A percentile compares a stretch with the other conserved stretches of the same genome.
phyloP scores from a whole-genome alignment of 1,140 invertebrate species.

The Cephus cinctus region DNA sequence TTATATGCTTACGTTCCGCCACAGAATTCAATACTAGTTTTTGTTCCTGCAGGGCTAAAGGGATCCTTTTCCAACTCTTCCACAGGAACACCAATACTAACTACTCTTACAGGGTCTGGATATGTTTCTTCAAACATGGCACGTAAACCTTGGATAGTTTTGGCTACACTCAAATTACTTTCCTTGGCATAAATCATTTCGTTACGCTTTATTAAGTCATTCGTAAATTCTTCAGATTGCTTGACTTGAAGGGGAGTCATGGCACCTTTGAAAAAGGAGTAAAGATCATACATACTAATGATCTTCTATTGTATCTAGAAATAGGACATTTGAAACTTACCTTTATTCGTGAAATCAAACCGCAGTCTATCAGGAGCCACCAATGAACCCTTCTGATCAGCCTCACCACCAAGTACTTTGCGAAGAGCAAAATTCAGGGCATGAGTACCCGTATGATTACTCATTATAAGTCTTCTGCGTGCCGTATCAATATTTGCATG shows the following conservation, averaged over 20 bases:
- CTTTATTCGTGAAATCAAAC: conserved; percentile 98
- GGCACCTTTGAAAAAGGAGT: conserved; percentile 56
- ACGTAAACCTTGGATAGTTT: conserved; percentile 90
- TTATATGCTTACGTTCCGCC: conserved; percentile 82
- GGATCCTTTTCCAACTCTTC: conserved; percentile 89
- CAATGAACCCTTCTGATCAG: conserved; percentile 97
- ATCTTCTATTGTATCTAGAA: conserved; percentile 8
- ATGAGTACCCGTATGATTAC: conserved; percentile 99
- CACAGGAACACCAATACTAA: conserved; percentile 91
- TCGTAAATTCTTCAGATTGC: conserved; percentile 77
- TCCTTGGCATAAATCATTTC: conserved; percentile 89
- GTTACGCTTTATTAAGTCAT: conserved; percentile 78
- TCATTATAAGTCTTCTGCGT: conserved; percentile 89
- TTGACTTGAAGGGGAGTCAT: conserved; percentile 87
- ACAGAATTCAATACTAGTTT: conserved; percentile 99
- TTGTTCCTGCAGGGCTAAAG: conserved; percentile 68
- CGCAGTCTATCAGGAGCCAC: conserved; percentile 94
- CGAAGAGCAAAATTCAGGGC: conserved; percentile 93
- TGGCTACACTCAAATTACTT: conserved; percentile 79
- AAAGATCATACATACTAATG: background rate
- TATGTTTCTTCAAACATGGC: conserved; percentile 99
- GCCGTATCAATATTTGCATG: conserved; percentile 80
- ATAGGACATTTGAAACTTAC: conserved; percentile 20
- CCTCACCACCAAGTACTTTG: conserved; percentile 83
- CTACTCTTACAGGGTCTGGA: conserved; percentile 96